A percentile compares a stretch with the other conserved stretches of the same genome.
phyloP scores from a whole-genome alignment of 2,113 vertebrate species.

The Illadopsis cleaveri region DNA sequence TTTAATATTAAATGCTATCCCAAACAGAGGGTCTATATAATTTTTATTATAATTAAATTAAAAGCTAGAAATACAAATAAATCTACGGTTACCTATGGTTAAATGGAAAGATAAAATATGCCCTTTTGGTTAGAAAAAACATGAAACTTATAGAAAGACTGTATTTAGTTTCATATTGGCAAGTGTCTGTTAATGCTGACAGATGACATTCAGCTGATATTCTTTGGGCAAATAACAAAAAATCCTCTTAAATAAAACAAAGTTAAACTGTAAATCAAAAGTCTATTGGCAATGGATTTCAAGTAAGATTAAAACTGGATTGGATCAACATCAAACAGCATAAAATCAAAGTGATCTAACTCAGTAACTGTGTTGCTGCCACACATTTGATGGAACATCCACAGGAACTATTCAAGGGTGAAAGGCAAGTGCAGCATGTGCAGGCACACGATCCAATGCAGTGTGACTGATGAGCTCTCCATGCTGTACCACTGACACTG shows the following conservation, averaged over 20 bases:
- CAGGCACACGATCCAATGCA: accelerated
- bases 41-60: background rate
- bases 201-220: background rate
- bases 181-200: background rate
- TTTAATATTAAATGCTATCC: background rate
- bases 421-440: background rate
- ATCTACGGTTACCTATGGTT: background rate
- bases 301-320: background rate
- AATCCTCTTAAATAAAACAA: background rate
- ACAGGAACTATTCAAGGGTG: background rate
- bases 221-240: background rate
- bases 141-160: background rate
- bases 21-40: background rate
- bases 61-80: background rate
- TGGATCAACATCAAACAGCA: background rate
- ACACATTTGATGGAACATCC: background rate
- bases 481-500: background rate
- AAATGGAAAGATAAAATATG: background rate
- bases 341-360: background rate
- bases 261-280: background rate
- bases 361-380: background rate
- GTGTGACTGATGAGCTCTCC: background rate
- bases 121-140: background rate
- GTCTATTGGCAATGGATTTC: background rate
- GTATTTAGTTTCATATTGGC: background rate